Evolutionary conservation across 2,797 vertebrate species (phyloP), one percentile per base, ranked within the genome.

Genomic region (Luscinia luscinia): DNA sequence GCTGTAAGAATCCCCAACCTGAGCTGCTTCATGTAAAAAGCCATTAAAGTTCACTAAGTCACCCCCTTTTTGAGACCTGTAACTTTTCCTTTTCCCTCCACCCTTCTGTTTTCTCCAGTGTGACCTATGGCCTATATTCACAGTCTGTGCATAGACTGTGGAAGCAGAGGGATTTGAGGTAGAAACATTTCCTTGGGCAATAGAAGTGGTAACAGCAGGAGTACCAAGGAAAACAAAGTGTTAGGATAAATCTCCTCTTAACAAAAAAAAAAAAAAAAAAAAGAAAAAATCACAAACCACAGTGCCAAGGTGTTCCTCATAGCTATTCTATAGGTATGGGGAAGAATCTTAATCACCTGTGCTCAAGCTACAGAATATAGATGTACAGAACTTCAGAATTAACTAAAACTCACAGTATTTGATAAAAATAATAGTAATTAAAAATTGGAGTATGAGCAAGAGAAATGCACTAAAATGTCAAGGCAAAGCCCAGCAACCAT

Each of bases 121-220:
- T 91, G 82, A 90, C 75, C 87, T 93, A 87, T 80, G 84, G 57
- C 75, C 66, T 84, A 55, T 46, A 91, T 90, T 94, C 82, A 84
- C 26, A 15, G 36, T 80, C 75, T 92, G 26, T 70, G 38, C 68
- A 68, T 18, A 87, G 87, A 49, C 63, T 90, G 80, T 58, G 49
- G 55, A 81, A 85, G 78, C 34, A 3, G 68, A 91, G 66, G 80
- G 90, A 93, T 96, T 95, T 96, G 90, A 95, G 78, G 64, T 32
- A 97, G 83, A 81, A 93, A 62, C 32, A 88, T 94, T 90, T 96
- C 96, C 94, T 96, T 90, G 87, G 90, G 95, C 92, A 91, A 93
- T 2, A 96, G 68, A 95, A 95, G 80, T 77, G 69, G 89, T 90
- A 94, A 90, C 92, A 96, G 95, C 93, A 94, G 87, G 89, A 93